phyloP scores from a whole-genome alignment of 2,888 invertebrate genomes.

The Netelia inedita region DNA sequence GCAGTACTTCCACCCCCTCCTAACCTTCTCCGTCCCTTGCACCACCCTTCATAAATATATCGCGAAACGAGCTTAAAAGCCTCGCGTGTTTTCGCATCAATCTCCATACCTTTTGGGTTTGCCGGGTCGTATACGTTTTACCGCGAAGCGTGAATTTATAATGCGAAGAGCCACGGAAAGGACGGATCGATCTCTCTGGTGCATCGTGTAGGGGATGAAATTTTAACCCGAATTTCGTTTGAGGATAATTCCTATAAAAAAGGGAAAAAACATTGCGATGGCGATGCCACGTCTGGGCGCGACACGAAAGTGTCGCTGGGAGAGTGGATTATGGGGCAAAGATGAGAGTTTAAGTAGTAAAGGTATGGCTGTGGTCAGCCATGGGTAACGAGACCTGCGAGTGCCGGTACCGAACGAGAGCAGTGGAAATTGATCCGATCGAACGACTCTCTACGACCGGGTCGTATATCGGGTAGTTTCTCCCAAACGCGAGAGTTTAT shows the following conservation, averaged over 20 bases:
- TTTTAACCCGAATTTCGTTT: background rate
- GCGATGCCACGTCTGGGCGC: background rate
- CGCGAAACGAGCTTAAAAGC: constrained; percentile 61
- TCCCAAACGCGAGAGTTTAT: too few relatives aligned
- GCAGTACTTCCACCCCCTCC: background rate
- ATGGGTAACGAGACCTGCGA: constrained; percentile 19
- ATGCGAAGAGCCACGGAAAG: constrained; percentile 4
- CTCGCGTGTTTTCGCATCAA: constrained; percentile 61
- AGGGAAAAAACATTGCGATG: background rate
- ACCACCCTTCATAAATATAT: constrained; percentile 37
- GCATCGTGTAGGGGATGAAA: background rate
- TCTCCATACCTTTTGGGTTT: constrained; percentile 60
- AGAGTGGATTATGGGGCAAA: background rate
- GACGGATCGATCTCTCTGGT: background rate
- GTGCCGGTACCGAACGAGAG: constrained; percentile 4
- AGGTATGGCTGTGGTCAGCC: constrained; percentile 45
- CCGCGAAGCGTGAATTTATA: constrained; percentile 56
- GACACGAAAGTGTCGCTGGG: background rate
- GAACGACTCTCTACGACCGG: background rate
- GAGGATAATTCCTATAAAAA: background rate
- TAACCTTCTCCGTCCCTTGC: background rate
- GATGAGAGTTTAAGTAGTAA: constrained; percentile 36
- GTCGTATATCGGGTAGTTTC: background rate
- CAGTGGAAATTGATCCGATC: constrained; percentile 31
- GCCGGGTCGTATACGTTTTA: constrained; percentile 32